Percentiles rank a stretch among this genome's conserved stretches.
These are phyloP conservation scores for Pteropus rufus DNA, from an alignment of 2,797 vertebrate genomes.

Conservation along the genomic window DNA sequence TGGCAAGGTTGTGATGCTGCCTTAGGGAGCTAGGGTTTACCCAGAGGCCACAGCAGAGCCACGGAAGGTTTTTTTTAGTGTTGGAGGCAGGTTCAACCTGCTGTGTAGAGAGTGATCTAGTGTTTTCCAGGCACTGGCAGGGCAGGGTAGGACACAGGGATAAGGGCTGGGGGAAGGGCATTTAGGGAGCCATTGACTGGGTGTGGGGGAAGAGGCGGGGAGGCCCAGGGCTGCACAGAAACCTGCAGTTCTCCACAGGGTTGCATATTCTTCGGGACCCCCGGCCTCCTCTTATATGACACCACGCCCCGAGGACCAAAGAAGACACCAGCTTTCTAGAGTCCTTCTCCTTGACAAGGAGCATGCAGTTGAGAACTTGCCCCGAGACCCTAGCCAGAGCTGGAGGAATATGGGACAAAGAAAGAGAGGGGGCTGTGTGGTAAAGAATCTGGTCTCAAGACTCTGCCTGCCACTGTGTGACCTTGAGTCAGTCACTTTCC, in stretches of 20 bases:
- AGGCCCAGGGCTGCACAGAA: not conserved
- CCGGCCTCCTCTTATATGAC: not conserved
- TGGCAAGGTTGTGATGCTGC: not conserved
- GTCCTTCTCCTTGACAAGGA: not conserved
- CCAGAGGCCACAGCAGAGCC: not conserved
- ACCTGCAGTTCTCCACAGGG: not conserved
- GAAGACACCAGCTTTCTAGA: not conserved
- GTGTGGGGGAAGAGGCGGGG: not conserved
- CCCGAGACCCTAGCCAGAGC: not conserved
- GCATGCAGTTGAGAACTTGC: not conserved
- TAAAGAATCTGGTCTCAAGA: not conserved
- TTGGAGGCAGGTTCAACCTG: not conserved
- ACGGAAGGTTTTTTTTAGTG: not conserved
- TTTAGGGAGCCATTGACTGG: not conserved
- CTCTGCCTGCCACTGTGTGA: not conserved
- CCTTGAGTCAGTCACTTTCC: conserved; percentile 60
- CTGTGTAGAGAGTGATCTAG: not conserved
- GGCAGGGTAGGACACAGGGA: not conserved
- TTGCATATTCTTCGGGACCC: not conserved
- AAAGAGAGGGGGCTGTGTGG: not conserved
- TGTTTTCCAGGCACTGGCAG: not conserved
- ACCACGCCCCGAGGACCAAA: not conserved
- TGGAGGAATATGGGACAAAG: not conserved
- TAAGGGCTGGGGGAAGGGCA: not conserved
- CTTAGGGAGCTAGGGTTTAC: not conserved